Evolutionary conservation across 2,113 vertebrate species (phyloP).

Genomic region (Misgurnus anguillicaudatus): DNA sequence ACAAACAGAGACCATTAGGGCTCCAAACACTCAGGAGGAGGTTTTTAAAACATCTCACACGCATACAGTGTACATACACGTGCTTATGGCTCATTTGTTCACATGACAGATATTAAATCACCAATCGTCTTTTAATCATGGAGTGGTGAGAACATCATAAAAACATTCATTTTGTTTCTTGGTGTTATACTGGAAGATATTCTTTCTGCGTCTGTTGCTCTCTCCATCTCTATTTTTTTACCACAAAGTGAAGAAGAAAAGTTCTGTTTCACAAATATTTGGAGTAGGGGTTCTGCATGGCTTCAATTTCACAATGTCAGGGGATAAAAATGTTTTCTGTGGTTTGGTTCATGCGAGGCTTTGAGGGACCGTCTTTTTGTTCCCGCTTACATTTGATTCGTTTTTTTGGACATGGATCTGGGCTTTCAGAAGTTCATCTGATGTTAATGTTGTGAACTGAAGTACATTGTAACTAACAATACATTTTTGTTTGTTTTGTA

Average conservation of each 20-base stretch:
- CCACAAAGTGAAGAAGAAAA: not conserved
- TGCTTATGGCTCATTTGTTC: not conserved
- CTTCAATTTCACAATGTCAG: constrained; percentile 41
- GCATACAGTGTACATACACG: not conserved
- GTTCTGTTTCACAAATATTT: constrained; percentile 29
- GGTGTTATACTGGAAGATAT: not conserved
- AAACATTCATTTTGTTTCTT: not conserved
- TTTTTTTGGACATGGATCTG: not conserved
- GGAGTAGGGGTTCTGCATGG: constrained; percentile 22
- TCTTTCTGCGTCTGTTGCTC: not conserved
- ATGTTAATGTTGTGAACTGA: no score
- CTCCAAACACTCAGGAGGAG: constrained; percentile 14
- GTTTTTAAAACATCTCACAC: constrained; percentile 30
- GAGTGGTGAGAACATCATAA: not conserved
- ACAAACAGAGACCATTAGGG: constrained; percentile 40
- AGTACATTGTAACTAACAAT: no score
- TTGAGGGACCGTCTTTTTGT: constrained; percentile 7
- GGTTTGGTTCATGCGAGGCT: constrained; percentile 33
- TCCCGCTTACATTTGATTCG: not conserved
- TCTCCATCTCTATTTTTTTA: constrained; percentile 1
- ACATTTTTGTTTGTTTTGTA: no score
- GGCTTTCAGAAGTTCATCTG: not conserved
- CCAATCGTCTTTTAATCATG: constrained; percentile 1
- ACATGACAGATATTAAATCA: not conserved
- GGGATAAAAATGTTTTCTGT: constrained; percentile 45